These are phyloP conservation scores for Bolinopsis microptera DNA, from an alignment of 37 sponge, comb jelly and placozoan species.

Conservation along the genomic window DNA sequence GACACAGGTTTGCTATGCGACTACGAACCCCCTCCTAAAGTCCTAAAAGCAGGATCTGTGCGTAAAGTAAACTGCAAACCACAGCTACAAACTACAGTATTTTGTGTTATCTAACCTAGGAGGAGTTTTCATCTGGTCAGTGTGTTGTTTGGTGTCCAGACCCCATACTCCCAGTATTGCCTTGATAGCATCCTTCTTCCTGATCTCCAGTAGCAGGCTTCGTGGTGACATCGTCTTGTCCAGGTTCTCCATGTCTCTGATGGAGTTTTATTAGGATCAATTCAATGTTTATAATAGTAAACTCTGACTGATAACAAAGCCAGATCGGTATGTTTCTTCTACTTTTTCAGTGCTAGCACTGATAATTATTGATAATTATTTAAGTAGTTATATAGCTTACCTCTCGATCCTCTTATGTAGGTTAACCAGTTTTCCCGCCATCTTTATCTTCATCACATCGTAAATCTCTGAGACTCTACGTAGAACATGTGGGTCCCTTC, in stretches of 20 bases:
- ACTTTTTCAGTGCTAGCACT: too few relatives aligned
- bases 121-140: constrained; percentile 37
- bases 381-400: too few relatives aligned
- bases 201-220: background rate
- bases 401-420: constrained; percentile 9
- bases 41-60: too few relatives aligned
- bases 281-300: too few relatives aligned
- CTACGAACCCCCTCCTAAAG: too few relatives aligned
- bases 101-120: too few relatives aligned
- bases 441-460: constrained; percentile 38
- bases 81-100: too few relatives aligned
- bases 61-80: too few relatives aligned
- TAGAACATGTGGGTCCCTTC: background rate
- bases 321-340: too few relatives aligned
- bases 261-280: background rate
- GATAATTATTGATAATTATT: too few relatives aligned
- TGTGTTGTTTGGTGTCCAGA: background rate
- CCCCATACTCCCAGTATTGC: constrained; percentile 61
- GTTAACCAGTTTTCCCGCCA: constrained; percentile 25
- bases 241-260: background rate
- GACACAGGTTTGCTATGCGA: too few relatives aligned
- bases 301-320: too few relatives aligned
- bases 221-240: constrained; percentile 41
- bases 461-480: constrained; percentile 4
- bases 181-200: constrained; percentile 49